Base-by-base conservation (phyloP, 2,113 vertebrate genomes). In the Saccopteryx leptura region DNA sequence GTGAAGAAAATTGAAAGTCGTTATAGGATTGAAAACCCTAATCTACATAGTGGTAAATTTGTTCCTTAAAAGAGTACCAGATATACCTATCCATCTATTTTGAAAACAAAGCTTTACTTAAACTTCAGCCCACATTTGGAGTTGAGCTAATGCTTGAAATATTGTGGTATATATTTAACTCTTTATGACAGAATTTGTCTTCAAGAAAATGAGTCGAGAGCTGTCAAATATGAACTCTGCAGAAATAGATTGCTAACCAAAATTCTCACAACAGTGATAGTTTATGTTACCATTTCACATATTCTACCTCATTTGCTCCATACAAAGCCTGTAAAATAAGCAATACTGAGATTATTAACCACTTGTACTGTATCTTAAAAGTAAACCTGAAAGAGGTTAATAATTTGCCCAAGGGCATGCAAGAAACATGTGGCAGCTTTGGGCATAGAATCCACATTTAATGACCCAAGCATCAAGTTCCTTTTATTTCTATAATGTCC, bases 121-220 rank as follows among this genome's bases (percentile, higher is more conserved):
- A 86, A 63, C 26, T 65, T 90, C 66, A 71, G 75, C 46, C 56
- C 52, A 66, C 66, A 79, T 13, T 88, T 89, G 33, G 8, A 2
- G 3, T 54, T 96, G 46, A 23, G 4, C 26, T 93, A 58, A 85
- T 26, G n/a, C 31, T 88, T 91, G 68, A 94, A 94, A 79, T 66
- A 15, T 74, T 91, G 46, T 21, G 6, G 65, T 74, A 11, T 71
- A 63, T 76, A 28, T 90, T 92, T 82, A 85, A 72, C 23, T 83
- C 18, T 19, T 94, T 68, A 88, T 68, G 33, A 46, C 5, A 26
- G 60, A 91, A 88, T 89, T 93, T 60, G 21, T 69, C 7, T 90
- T 74, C 48, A 61, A 79, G 54, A 81, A 92, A 96, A 74, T 54
- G 10, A 83, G n/a, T 56, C 95, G 90, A 81, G 79, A 74, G 2